A percentile compares a stretch with the other conserved stretches of the same genome.
These are phyloP conservation scores for Tiliacea citrago DNA, from an alignment of 2,888 invertebrate species.

Conservation along the genomic window DNA sequence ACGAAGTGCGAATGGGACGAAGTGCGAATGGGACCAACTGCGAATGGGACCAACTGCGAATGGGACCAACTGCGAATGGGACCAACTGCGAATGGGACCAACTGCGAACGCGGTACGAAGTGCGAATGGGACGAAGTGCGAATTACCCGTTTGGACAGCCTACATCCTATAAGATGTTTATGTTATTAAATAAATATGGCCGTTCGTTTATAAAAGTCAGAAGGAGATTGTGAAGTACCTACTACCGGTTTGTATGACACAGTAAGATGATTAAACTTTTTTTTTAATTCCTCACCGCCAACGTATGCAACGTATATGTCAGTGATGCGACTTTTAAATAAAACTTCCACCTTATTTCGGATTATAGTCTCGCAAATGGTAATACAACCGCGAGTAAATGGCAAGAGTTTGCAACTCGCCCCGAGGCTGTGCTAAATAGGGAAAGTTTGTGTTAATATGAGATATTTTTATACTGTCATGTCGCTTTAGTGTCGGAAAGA, in stretches of 20 bases:
- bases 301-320: too few relatives aligned
- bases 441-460: conserved; percentile 77
- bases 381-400: conserved; percentile 71
- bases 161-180: not conserved
- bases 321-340: conserved; percentile 69
- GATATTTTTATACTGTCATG: conserved; percentile 71
- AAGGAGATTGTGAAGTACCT: not conserved
- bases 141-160: not conserved
- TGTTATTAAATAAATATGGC: conserved; percentile 19
- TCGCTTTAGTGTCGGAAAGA: conserved; percentile 59
- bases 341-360: conserved; percentile 70
- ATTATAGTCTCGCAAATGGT: conserved; percentile 70
- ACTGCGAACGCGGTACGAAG: too few relatives aligned
- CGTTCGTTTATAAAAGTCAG: not conserved
- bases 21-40: too few relatives aligned
- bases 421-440: conserved; percentile 74
- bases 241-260: not conserved
- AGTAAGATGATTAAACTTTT: too few relatives aligned
- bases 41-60: too few relatives aligned
- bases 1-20: too few relatives aligned
- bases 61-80: too few relatives aligned
- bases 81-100: too few relatives aligned
- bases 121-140: too few relatives aligned
- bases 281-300: too few relatives aligned
- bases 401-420: conserved; percentile 69